phyloP scores from a whole-genome alignment of 2,888 invertebrate genomes.

The Amiota minor region DNA sequence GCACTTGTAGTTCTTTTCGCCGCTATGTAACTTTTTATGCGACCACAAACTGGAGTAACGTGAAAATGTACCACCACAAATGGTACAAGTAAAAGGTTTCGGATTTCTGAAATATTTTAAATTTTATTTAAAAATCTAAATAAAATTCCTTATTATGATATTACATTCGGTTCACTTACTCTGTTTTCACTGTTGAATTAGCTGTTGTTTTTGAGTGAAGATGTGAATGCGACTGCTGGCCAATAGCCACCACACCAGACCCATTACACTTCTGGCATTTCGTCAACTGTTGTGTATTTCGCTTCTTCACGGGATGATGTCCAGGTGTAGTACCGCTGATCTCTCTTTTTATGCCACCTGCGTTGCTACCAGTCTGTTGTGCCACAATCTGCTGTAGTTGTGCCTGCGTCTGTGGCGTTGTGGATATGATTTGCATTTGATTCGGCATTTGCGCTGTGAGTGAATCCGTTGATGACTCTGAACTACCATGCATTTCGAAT shows the following conservation, averaged over 20 bases:
- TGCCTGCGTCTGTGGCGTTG: constrained; percentile 62
- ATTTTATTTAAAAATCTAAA: not conserved
- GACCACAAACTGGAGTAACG: constrained; percentile 92
- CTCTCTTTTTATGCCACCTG: constrained; percentile 58
- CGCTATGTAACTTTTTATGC: constrained; percentile 89
- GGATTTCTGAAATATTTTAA: constrained; percentile 75
- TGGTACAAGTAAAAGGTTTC: constrained; percentile 91
- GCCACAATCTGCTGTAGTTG: constrained; percentile 64
- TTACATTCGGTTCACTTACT: constrained; percentile 59
- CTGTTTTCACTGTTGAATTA: constrained; percentile 65
- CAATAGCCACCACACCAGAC: constrained; percentile 82
- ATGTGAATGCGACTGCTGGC: constrained; percentile 52
- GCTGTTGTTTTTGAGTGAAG: constrained; percentile 54
- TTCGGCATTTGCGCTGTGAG: constrained; percentile 74
- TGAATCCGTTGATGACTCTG: constrained; percentile 65
- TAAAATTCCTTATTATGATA: not conserved
- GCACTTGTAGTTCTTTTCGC: constrained; percentile 88
- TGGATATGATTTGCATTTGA: constrained; percentile 69
- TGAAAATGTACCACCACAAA: constrained; percentile 87
- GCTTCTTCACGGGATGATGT: constrained; percentile 87
- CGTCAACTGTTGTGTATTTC: constrained; percentile 84
- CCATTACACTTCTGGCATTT: constrained; percentile 93
- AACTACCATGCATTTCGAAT: constrained; percentile 74
- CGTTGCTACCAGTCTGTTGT: constrained; percentile 51
- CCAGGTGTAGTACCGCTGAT: constrained; percentile 69